Evolutionary conservation across 2,797 vertebrate genomes (phyloP), one percentile per base, ranked within the genome.

Genomic region (Mionectes olivaceus): DNA sequence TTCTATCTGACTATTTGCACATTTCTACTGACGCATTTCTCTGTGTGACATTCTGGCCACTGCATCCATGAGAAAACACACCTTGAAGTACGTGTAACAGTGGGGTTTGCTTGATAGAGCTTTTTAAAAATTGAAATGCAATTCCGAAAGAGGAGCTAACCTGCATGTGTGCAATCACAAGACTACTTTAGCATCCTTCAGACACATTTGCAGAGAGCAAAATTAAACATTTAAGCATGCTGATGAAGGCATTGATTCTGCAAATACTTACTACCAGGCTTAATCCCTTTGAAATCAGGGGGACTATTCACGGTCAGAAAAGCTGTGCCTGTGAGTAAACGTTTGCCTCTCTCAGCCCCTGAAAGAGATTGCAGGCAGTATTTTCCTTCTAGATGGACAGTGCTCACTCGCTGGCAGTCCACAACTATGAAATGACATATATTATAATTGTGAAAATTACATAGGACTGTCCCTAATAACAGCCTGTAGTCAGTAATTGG

Each of bases 391-490:
- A 53, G 77, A 33, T 44, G 77, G 87, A 89, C 85, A 82, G 64
- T 39, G 60, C 67, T 93, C 22, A 30, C 71, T 87, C 10, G 1
- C 23, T 2, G 9, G 67, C 80, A 82, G 46, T 25, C 87, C 87
- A 55, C 80, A 91, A 22, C 44, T 84, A 93, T 60, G 83, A 79
- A 77, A 90, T 80, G 22, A 88, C 78, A 87, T 52, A 37, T 37
- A 77, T 63, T 53, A 6, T 79, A 86, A 90, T 79, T 32, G 52
- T 87, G 80, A 79, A 93, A 95, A 95, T 95, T 30, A 87, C 8
- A 94, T 25, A 70, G 88, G 55, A 16, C 83, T 83, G 90, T 22
- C 90, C 90, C 50, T 95, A 95, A 96, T 95, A 67, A 88, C 10
- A 93, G 85, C 41, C 33, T 89, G 74, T 24, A 88, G 85, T 44